Base-by-base conservation (phyloP, 1,140 invertebrate species). In the Diplogasteroides magnus region DNA sequence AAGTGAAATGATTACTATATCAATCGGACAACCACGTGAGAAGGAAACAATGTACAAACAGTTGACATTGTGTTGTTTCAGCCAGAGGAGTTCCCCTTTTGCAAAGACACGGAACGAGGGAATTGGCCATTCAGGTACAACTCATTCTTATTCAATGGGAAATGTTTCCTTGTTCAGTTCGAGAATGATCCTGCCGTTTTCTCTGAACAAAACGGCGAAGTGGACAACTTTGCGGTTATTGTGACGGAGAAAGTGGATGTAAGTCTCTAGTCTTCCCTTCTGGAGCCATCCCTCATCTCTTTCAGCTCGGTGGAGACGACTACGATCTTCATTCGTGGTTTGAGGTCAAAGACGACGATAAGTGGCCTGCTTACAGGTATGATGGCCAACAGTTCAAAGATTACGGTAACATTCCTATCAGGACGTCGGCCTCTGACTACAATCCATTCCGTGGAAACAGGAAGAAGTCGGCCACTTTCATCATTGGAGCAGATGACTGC, bases 401-500 rank as follows among this genome's bases (percentile, higher is more conserved):
- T 11, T 11, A 6, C 19, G 37, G 6, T 48, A 19, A 48, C 19
- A 48, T 19, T 6, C 37, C 19, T 48, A 66, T 25, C 55, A 68
- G 79, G 31, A 74, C 79, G n/a, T 82, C 79, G 1, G 68, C 66
- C 1, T 80, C 79, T 28, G 76, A 69, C 15, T 81, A 72, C 63
- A 79, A 81, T 64, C 79, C 79, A 3, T 81, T 81, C 61, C 63
- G 63, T 28, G 66, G 68, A 25, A 66, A 71, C 31, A 32, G 70
- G 19, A 55, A 64, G 0, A 67, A 73, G 48, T 31, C 58, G 2
- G 75, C 80, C 13, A 64, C 72, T 1, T 81, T 80, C 62, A 64
- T 78, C n/a, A 76, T 81, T 61, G 79, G 79, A 19, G 69, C 77
- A 48, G 80, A 81, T 55, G 79, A 81, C 37, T 81, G 79, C 67